Evolutionary conservation across 2,888 invertebrate genomes (phyloP).

Genomic region (Drosophila barbarae): DNA sequence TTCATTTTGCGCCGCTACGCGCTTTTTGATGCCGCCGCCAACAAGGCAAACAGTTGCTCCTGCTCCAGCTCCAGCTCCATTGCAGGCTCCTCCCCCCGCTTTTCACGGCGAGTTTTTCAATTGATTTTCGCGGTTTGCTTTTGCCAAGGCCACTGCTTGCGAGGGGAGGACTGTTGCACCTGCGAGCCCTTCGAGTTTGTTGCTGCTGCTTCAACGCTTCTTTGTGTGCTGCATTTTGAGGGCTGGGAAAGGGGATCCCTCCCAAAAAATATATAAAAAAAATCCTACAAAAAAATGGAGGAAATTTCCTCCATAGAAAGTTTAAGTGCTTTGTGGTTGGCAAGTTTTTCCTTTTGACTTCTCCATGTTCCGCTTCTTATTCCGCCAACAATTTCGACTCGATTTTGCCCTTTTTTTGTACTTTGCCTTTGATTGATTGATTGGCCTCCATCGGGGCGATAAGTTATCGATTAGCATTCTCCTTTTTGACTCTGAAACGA

Average conservation of each 20-base stretch:
- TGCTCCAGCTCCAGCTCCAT: conserved; percentile 9
- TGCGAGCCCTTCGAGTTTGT: conserved; percentile 41
- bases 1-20: conserved; percentile 74
- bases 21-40: conserved; percentile 66
- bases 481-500: conserved; percentile 17
- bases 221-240: conserved; percentile 60
- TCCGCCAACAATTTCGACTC: conserved; percentile 25
- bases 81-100: conserved; percentile 28
- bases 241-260: not conserved
- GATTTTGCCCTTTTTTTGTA: conserved; percentile 26
- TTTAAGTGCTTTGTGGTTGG: conserved; percentile 68
- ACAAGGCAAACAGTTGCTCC: conserved; percentile 64
- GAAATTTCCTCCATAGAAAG: conserved; percentile 63
- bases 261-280: conserved; percentile 10
- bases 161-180: conserved; percentile 58
- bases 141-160: conserved; percentile 55
- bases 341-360: conserved; percentile 42
- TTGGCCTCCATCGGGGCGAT: conserved; percentile 58
- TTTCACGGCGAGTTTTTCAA: conserved; percentile 64
- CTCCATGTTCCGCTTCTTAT: conserved; percentile 28
- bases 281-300: not conserved
- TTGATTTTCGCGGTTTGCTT: conserved; percentile 72
- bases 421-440: conserved; percentile 59
- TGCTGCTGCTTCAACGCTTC: conserved; percentile 69
- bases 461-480: conserved; percentile 63